Percentiles rank a stretch among this genome's conserved stretches.
Conservation (phyloP, 2,113 vertebrate species). For the Muntiacus muntjak region DNA sequence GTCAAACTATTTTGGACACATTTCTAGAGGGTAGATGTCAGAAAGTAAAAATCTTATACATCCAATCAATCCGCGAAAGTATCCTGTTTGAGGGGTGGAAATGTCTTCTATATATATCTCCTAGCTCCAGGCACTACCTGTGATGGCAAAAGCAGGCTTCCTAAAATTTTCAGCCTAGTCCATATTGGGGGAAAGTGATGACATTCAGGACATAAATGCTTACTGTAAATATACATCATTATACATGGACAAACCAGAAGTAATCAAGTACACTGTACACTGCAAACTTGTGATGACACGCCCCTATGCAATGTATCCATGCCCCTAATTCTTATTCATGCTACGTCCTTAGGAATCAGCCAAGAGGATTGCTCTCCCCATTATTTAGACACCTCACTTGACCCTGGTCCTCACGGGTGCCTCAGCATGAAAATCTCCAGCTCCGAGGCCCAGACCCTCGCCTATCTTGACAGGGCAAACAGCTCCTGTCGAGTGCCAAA, state of each 20-base stretch:
- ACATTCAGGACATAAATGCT: background rate
- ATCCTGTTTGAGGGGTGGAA: background rate
- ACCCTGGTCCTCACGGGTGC: background rate
- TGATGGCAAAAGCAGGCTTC: background rate
- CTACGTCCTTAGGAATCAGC: background rate
- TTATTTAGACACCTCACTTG: background rate
- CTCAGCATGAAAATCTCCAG: background rate
- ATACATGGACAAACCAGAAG: background rate
- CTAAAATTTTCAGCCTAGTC: slow-evolving; percentile 8
- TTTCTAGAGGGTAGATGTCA: background rate
- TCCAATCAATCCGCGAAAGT: background rate
- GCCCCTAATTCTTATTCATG: background rate
- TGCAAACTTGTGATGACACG: background rate
- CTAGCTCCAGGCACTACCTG: background rate
- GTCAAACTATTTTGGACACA: background rate
- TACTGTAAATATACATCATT: background rate
- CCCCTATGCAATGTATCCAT: background rate
- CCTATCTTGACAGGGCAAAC: background rate
- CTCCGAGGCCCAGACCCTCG: background rate
- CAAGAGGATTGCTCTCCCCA: background rate
- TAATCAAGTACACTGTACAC: background rate
- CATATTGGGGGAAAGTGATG: background rate
- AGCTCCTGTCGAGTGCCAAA: background rate
- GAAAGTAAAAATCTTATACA: background rate
- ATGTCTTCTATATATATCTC: background rate